Conservation (phyloP, 2,113 vertebrate species). For the Tetrax tetrax region DNA sequence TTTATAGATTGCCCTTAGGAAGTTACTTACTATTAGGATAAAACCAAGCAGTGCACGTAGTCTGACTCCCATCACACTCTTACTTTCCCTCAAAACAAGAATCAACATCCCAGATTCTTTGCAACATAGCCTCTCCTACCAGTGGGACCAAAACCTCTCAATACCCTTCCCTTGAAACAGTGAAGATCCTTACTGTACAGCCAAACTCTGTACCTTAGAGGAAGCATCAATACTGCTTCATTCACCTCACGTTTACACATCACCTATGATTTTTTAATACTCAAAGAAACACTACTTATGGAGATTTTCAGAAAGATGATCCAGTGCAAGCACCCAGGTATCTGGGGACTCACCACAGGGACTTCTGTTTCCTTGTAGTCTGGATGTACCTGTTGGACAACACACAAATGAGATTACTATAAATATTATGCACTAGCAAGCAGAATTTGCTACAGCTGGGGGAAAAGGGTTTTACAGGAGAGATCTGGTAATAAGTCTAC, state of each 20-base stretch:
- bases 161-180: background rate
- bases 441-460: background rate
- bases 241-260: background rate
- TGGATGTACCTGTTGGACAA: slow-evolving; percentile 45
- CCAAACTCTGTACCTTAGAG: background rate
- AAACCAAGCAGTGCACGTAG: background rate
- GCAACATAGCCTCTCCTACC: background rate
- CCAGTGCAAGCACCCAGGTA: background rate
- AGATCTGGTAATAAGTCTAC: background rate
- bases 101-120: background rate
- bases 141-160: background rate
- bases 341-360: slow-evolving; percentile 40
- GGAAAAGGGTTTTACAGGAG: background rate
- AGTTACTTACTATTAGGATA: background rate
- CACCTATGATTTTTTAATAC: background rate
- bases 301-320: background rate
- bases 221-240: background rate
- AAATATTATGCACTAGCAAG: background rate
- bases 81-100: background rate
- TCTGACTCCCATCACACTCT: background rate
- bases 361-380: slow-evolving; percentile 41
- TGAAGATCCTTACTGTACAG: background rate
- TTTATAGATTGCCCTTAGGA: background rate
- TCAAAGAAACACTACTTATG: background rate
- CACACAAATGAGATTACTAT: background rate